A percentile compares a stretch with the other conserved stretches of the same genome.
Conservation (phyloP, 2,888 invertebrate genomes). For the Macaria notata region DNA sequence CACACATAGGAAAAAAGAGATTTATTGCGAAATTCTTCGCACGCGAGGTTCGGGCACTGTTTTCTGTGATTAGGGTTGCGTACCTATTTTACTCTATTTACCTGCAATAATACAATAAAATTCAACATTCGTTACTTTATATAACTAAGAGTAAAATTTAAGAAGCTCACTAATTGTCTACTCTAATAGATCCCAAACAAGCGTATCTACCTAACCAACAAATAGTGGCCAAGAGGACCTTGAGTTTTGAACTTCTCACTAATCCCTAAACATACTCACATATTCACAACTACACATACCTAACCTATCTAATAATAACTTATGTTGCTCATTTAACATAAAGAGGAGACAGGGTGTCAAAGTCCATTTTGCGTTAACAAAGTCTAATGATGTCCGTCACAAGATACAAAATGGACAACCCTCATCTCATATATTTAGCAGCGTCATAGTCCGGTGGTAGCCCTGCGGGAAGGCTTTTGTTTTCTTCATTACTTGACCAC, state of each 20-base stretch:
- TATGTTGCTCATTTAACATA: too few species aligned
- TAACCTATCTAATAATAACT: too few species aligned
- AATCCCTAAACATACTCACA: too few species aligned
- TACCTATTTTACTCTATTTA: background rate
- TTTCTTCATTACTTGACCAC: slow-evolving; percentile 60
- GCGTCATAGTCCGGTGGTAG: slow-evolving; percentile 42
- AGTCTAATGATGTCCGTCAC: too few species aligned
- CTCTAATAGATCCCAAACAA: too few species aligned
- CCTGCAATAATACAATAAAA: background rate
- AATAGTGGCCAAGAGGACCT: background rate
- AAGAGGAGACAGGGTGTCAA: too few species aligned
- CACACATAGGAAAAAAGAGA: slow-evolving; percentile 45
- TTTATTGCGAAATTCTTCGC: slow-evolving; percentile 55
- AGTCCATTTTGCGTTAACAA: too few species aligned
- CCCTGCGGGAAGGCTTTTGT: slow-evolving; percentile 66
- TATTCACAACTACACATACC: too few species aligned
- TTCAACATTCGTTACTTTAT: too few species aligned
- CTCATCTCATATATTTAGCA: slow-evolving; percentile 32
- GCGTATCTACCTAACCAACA: background rate
- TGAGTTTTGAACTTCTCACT: too few species aligned
- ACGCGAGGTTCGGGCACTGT: slow-evolving; percentile 45
- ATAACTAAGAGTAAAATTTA: too few species aligned
- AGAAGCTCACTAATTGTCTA: too few species aligned
- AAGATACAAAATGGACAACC: slow-evolving; percentile 30
- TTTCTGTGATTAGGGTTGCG: slow-evolving; percentile 32